A percentile compares a stretch with the other conserved stretches of the same genome.
Conservation (phyloP, 2,888 invertebrate species). For the Apotomis turbidana region DNA sequence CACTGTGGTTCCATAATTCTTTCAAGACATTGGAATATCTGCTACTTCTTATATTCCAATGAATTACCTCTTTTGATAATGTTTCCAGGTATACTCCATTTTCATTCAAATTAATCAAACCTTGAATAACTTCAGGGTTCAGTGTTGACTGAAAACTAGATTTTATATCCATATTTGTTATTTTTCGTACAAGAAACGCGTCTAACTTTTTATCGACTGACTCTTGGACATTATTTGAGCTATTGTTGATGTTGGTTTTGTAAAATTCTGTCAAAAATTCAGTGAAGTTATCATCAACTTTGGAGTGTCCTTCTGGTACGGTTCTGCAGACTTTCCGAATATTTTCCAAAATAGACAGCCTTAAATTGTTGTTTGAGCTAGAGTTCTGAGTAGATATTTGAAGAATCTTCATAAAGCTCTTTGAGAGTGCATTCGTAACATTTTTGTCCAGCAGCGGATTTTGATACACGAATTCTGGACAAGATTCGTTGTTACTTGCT, state of each 20-base stretch:
- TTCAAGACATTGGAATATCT: slow-evolving; percentile 57
- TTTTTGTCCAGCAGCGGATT: slow-evolving; percentile 70
- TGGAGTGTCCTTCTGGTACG: slow-evolving; percentile 62
- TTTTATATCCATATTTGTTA: slow-evolving; percentile 57
- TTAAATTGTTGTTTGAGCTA: slow-evolving; percentile 61
- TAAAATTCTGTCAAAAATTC: slow-evolving; percentile 59
- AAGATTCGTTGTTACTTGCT: slow-evolving; percentile 56
- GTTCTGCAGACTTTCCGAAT: slow-evolving; percentile 66
- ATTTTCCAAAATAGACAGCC: slow-evolving; percentile 63
- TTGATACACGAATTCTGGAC: slow-evolving; percentile 63
- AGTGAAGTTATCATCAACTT: slow-evolving; percentile 60
- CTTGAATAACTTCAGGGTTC: slow-evolving; percentile 68
- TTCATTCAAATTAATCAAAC: slow-evolving; percentile 66
- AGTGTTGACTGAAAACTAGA: slow-evolving; percentile 52
- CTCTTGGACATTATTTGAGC: slow-evolving; percentile 35
- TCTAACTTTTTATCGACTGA: slow-evolving; percentile 59
- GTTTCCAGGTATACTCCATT: slow-evolving; percentile 49
- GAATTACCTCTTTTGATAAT: slow-evolving; percentile 59
- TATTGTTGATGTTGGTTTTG: slow-evolving; percentile 49
- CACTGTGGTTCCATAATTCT: slow-evolving; percentile 59
- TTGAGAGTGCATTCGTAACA: slow-evolving; percentile 65
- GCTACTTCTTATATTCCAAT: slow-evolving; percentile 53
- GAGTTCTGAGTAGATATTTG: slow-evolving; percentile 59
- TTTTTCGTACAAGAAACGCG: slow-evolving; percentile 62
- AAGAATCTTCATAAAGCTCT: slow-evolving; percentile 70